A percentile compares a stretch with the other conserved stretches of the same genome.
Evolutionary conservation across 2,888 invertebrate genomes (phyloP).

Genomic region (Limnephilus rhombicus): DNA sequence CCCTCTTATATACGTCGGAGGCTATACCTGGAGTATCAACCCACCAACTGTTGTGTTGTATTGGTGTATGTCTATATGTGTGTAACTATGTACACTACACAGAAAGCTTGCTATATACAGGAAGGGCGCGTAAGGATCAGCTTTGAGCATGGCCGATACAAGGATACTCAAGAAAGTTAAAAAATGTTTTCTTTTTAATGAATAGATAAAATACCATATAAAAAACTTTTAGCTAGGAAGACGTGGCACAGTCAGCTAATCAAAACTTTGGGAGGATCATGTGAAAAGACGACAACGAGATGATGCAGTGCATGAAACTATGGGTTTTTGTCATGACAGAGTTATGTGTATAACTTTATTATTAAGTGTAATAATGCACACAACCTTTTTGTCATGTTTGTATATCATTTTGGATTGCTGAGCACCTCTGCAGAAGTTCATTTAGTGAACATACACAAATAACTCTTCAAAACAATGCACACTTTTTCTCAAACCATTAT

Average conservation of each 20-base stretch:
- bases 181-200: neutral
- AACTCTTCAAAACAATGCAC: too few relatives aligned
- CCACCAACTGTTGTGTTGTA: neutral
- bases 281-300: neutral
- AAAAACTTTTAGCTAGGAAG: neutral
- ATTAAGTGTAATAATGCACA: neutral
- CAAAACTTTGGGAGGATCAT: neutral
- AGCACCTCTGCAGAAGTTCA: neutral
- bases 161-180: neutral
- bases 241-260: neutral
- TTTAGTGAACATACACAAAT: neutral
- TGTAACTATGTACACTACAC: neutral
- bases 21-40: neutral
- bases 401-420: neutral
- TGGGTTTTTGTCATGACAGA: neutral
- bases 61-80: neutral
- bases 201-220: neutral
- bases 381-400: neutral
- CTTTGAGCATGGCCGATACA: neutral
- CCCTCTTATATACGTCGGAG: slow-evolving; percentile 2
- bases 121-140: neutral
- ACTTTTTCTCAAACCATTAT: too few relatives aligned
- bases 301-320: neutral
- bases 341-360: neutral
- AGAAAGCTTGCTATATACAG: neutral